These are phyloP conservation scores for Falco punctatus DNA, from an alignment of 2,113 vertebrate species.

Conservation along the genomic window DNA sequence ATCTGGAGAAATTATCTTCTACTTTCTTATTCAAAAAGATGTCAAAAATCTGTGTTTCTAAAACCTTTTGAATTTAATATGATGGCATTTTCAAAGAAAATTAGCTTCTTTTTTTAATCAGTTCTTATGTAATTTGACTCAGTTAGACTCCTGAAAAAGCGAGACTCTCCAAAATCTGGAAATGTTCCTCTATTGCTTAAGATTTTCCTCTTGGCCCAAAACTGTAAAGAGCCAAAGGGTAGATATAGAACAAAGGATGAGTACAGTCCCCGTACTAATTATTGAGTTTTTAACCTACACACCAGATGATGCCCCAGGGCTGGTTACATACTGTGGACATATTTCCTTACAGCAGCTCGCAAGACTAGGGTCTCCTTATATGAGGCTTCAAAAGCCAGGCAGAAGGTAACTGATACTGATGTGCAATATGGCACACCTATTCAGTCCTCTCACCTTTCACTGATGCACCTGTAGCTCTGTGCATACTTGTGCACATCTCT, in stretches of 20 bases:
- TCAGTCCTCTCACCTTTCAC: background rate
- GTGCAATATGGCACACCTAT: background rate
- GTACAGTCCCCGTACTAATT: background rate
- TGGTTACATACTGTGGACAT: too few species aligned
- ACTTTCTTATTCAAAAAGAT: background rate
- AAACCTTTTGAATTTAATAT: background rate
- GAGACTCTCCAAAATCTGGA: background rate
- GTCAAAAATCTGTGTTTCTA: background rate
- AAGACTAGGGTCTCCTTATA: background rate
- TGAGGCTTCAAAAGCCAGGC: background rate
- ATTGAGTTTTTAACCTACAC: background rate
- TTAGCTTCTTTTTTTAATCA: background rate
- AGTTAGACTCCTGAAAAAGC: background rate
- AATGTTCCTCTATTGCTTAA: background rate
- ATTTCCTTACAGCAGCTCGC: background rate
- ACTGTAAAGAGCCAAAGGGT: background rate
- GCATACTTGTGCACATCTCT: background rate
- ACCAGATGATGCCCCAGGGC: accelerated
- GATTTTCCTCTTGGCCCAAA: background rate
- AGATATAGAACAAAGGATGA: background rate
- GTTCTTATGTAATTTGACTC: background rate
- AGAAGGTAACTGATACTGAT: background rate
- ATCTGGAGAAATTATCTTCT: background rate
- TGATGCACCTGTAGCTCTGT: background rate
- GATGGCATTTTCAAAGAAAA: background rate